These are phyloP conservation scores for Lymantria dispar DNA, from an alignment of 2,888 invertebrate genomes.

Conservation along the genomic window DNA sequence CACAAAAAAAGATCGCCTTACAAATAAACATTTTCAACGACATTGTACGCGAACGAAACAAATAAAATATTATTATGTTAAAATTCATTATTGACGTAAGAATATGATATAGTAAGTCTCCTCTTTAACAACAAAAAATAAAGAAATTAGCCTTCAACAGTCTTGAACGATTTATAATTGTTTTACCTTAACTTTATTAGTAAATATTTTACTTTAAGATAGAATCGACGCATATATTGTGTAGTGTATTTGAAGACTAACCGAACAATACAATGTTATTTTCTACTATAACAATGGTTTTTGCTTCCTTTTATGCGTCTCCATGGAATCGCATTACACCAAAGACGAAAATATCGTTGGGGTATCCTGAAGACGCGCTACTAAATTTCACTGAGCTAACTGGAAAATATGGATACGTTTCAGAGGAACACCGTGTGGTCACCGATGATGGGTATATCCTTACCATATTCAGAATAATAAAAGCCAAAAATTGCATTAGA, in stretches of 20 bases:
- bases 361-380: constrained; percentile 37
- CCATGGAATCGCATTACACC: constrained; percentile 29
- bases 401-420: constrained; percentile 42
- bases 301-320: constrained; percentile 27
- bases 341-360: constrained; percentile 36
- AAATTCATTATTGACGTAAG: no score
- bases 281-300: not conserved
- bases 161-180: no score
- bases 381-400: constrained; percentile 51
- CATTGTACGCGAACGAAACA: no score
- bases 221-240: not conserved
- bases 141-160: no score
- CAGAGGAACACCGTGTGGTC: constrained; percentile 51
- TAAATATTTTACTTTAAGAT: not conserved
- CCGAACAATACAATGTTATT: not conserved
- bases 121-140: no score
- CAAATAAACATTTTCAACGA: no score
- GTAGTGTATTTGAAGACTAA: not conserved
- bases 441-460: constrained; percentile 63
- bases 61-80: no score
- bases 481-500: constrained; percentile 38
- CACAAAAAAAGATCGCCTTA: no score
- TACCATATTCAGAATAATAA: constrained; percentile 48
- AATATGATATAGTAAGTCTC: no score
- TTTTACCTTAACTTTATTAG: no score